phyloP scores from a whole-genome alignment of 2,888 invertebrate genomes.

The Lissonota sp. region DNA sequence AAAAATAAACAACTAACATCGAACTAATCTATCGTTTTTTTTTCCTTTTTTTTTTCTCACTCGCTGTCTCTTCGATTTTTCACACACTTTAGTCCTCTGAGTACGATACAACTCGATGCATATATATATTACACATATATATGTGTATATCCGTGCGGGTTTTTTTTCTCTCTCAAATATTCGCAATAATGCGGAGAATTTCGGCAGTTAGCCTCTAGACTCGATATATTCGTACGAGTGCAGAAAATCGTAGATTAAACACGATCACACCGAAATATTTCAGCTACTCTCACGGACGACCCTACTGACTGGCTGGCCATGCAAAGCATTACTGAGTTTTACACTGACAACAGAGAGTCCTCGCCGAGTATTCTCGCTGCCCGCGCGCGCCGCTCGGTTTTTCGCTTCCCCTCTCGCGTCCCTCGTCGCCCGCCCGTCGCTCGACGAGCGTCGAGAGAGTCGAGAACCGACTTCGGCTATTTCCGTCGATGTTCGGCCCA shows the following conservation, averaged over 20 bases:
- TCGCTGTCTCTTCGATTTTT: slow-evolving; percentile 12
- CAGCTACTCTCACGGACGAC: slow-evolving; percentile 76
- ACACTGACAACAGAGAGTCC: slow-evolving; percentile 81
- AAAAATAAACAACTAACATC: slow-evolving; percentile 2
- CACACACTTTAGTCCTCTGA: not conserved
- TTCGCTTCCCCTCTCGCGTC: slow-evolving; percentile 67
- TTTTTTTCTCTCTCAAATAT: no score
- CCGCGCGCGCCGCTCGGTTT: slow-evolving; percentile 76
- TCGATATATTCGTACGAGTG: no score
- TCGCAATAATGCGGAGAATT: no score
- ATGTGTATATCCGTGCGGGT: not conserved
- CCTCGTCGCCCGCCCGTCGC: not conserved
- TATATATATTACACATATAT: not conserved
- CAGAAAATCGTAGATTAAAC: slow-evolving; percentile 68
- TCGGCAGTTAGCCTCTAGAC: no score
- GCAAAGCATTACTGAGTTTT: slow-evolving; percentile 83
- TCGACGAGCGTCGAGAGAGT: slow-evolving; percentile 67
- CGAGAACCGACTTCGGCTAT: slow-evolving; percentile 74
- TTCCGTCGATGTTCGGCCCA: slow-evolving; percentile 84
- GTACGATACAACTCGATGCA: not conserved
- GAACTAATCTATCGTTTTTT: slow-evolving; percentile 5
- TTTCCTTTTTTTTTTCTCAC: not conserved
- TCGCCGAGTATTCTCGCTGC: slow-evolving; percentile 71
- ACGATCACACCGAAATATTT: slow-evolving; percentile 76
- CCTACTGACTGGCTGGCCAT: slow-evolving; percentile 79